Conservation (phyloP, 2,797 vertebrate species). For the Poliocrania exsul region DNA sequence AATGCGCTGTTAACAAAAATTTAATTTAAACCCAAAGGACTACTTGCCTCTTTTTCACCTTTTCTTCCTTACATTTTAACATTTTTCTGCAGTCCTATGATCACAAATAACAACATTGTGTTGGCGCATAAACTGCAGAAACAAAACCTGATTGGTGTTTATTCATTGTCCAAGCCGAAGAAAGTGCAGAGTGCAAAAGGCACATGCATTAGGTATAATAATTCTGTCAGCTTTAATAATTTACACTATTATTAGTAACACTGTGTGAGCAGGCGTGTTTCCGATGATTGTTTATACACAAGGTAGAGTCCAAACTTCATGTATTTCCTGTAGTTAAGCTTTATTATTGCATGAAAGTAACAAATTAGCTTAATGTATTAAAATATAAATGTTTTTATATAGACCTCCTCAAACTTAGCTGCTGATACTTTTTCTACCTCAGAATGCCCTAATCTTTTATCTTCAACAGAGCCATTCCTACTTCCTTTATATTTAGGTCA, state of each 20-base stretch:
- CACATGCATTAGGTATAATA: background rate
- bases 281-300: background rate
- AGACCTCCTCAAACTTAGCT: background rate
- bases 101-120: background rate
- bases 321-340: background rate
- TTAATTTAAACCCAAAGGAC: background rate
- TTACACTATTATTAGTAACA: conserved; percentile 38
- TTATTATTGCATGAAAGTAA: background rate
- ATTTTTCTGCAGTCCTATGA: background rate
- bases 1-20: background rate
- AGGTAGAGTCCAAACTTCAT: background rate
- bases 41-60: background rate
- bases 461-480: background rate
- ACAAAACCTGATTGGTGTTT: background rate
- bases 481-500: conserved; percentile 31
- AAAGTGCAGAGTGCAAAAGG: background rate
- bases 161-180: background rate
- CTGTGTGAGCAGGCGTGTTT: conserved; percentile 10
- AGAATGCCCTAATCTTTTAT: background rate
- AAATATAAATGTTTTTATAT: background rate
- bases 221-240: conserved; percentile 44
- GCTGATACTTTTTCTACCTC: background rate
- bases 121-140: background rate
- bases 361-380: background rate
- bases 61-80: background rate